phyloP scores from a whole-genome alignment of 2,888 invertebrate genomes.

The Temnothorax rugatulus region DNA sequence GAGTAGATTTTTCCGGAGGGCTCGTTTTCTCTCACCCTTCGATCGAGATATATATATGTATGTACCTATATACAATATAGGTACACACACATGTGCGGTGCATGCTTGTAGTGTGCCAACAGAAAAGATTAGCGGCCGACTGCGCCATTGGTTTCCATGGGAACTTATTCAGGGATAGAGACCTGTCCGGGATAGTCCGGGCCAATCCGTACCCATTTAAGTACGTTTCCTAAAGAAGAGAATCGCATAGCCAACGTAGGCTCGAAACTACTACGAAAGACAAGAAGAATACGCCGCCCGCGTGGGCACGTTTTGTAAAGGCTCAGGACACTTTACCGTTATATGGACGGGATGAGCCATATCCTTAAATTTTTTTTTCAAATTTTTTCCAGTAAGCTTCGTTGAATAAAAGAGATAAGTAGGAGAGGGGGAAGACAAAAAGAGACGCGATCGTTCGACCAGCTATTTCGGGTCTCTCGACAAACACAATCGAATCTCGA shows the following conservation, averaged over 20 bases:
- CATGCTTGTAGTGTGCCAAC: slow-evolving; percentile 61
- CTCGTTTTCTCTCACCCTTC: slow-evolving; percentile 49
- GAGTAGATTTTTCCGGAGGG: slow-evolving; percentile 45
- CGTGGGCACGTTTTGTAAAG: slow-evolving; percentile 23
- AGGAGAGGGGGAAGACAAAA: slow-evolving; percentile 59
- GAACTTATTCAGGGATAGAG: slow-evolving; percentile 72
- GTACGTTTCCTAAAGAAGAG: slow-evolving; percentile 48
- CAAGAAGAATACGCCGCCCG: slow-evolving; percentile 11
- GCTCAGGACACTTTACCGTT: slow-evolving; percentile 60
- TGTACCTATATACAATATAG: too few relatives aligned
- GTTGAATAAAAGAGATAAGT: slow-evolving; percentile 59
- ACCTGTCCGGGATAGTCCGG: slow-evolving; percentile 20
- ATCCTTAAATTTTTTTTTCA: slow-evolving; percentile 66
- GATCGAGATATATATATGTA: slow-evolving; percentile 63
- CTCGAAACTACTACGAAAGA: background rate
- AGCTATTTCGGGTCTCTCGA: slow-evolving; percentile 58
- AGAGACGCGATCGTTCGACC: slow-evolving; percentile 24
- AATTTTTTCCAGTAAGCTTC: slow-evolving; percentile 50
- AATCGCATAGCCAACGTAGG: background rate
- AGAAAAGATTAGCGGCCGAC: slow-evolving; percentile 64
- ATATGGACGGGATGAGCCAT: slow-evolving; percentile 22
- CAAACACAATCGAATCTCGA: slow-evolving; percentile 71
- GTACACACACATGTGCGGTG: slow-evolving; percentile 42
- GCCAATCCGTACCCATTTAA: slow-evolving; percentile 36
- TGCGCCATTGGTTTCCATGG: slow-evolving; percentile 80